Base-by-base conservation (phyloP, 2,797 vertebrate species). In the Oreortyx pictus region DNA sequence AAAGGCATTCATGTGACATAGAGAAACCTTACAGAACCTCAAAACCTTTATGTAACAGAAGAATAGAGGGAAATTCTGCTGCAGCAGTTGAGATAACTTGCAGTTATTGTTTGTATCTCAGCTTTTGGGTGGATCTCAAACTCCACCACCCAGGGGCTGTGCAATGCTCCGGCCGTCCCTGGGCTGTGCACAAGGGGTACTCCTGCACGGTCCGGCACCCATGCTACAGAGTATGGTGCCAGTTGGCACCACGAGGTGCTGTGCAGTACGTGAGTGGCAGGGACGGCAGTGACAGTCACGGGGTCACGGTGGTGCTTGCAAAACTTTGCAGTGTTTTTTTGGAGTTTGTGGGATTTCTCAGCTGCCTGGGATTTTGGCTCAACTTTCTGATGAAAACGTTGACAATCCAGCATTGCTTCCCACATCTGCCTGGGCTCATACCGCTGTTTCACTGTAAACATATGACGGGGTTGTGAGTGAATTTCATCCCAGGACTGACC, bases 271-370 rank as follows among this genome's bases (percentile, higher is more conserved):
- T n/a, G 33, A 83, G 46, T 13, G 43, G 37, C 22, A 54, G 18
- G 3, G 33, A 11, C 67, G 47, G 0, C 1, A 62, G 62, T 1
- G 0, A 46, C 7, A 23, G 16, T 52, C 0, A 0, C 65, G 22
- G 41, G 43, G 44, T 39, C 0, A 0, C 7, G 37, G 47, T 3
- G 24, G 78, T 44, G 33, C 3, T 0, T 5, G 2, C 27, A 33
- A 24, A 20, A 33, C 41, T 76, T 70, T 31, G 8, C 1, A 3
- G 18, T 11, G 12, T 9, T 57, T 41, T 77, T 44, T 57, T 52
- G 35, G 44, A 65, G 39, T 27, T 61, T 61, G 33, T 37, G 61
- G 81, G 33, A 65, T 49, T 57, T 67, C 70, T 33, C 47, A 76
- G 57, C 29, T 71, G 47, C 24, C 59, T 89, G 74, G 20, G 66